phyloP scores from a whole-genome alignment of 2,113 vertebrate genomes.

The Carollia perspicillata region DNA sequence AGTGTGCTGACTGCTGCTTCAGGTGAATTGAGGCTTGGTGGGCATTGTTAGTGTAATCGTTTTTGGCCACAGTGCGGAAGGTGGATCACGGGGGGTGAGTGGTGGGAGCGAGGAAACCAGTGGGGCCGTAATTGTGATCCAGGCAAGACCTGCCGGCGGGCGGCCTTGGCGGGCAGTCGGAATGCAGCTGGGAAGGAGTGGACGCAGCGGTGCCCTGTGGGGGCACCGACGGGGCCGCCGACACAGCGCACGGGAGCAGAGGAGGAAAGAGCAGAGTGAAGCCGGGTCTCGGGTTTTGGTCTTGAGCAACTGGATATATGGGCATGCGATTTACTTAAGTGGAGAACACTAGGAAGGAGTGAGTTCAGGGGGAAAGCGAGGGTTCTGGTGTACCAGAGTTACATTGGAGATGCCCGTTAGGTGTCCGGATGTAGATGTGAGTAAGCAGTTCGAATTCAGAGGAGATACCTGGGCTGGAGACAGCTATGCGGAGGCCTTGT shows the following conservation, averaged over 20 bases:
- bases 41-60: background rate
- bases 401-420: background rate
- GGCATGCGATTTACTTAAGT: background rate
- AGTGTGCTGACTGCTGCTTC: background rate
- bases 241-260: background rate
- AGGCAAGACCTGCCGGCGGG: background rate
- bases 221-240: background rate
- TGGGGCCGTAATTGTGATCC: background rate
- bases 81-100: background rate
- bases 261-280: background rate
- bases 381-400: background rate
- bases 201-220: accelerated
- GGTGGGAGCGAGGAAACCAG: background rate
- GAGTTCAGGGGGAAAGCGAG: background rate
- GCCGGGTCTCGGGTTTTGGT: background rate
- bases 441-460: background rate
- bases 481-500: background rate
- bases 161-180: background rate
- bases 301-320: background rate
- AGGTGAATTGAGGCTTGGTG: background rate
- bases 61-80: background rate
- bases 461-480: background rate
- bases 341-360: background rate
- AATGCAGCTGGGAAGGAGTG: background rate
- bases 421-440: background rate